Evolutionary conservation across 2,888 invertebrate species (phyloP), one percentile per base, ranked within the genome.

Genomic region (Perizoma flavofasciatum): DNA sequence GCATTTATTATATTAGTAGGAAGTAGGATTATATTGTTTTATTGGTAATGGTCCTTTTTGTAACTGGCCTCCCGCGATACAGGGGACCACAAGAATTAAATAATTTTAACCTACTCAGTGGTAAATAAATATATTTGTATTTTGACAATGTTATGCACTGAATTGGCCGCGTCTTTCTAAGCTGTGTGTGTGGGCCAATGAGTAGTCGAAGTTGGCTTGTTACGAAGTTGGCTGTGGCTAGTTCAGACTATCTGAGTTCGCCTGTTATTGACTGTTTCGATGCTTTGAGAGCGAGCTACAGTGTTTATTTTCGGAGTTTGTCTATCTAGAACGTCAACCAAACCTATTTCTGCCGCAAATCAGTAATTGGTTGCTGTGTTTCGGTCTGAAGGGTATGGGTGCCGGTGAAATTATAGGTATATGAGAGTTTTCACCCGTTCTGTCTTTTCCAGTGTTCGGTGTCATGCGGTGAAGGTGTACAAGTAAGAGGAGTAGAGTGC

Each of bases 391-490:
- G 22, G 22, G 22, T 22, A 22, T 22, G 22, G 22, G 22, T 22
- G 3, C 22, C 22, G 3, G 22, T 22, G 22, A 22, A 22, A 22
- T 22, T 22, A 22, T 22, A 22, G 22, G 22, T 3, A 22, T 22
- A 2, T 22, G 22, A 1, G 22, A 22, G 1, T 37, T 37, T 37
- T 37, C 5, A 5, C 35, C 35, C 35, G 6, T 35, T 6, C 4
- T 37, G 37, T 37, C 5, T 44, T 34, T 60, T 39, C 39, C 90
- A 98, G 97, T 98, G 98, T 81, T 98, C 98, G n/a, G 97, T 96
- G 7, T 96, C 96, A 7, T 98, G 98, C 79, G 98, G 98, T 7
- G 96, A 95, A 79, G 98, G 98, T 0, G 92, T 96, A 39, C 97
- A 97, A 86, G 95, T 95, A 33, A 94, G 98, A 11, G 94, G 94